phyloP scores from a whole-genome alignment of 1,140 invertebrate species.

The silkworm (Bombyx mori) region ASM3026992v2 NC_085117.1:15722501-15723000 shows the following conservation, averaged over 20 bases:
- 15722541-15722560: too few species aligned
- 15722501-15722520: too few species aligned
- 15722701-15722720: conserved; percentile 35
- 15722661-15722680: conserved; percentile 69
- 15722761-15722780: conserved; percentile 32
- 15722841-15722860: conserved; percentile 14
- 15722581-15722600: too few species aligned
- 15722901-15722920: too few species aligned
- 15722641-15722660: conserved; percentile 71
- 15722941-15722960: too few species aligned
- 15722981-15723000: too few species aligned
- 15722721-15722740: conserved; percentile 50
- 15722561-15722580: too few species aligned
- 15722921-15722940: too few species aligned
- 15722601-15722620: conserved; percentile 21
- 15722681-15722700: conserved; percentile 27
- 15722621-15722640: conserved; percentile 28
- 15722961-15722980: too few species aligned
- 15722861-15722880: too few species aligned
- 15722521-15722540: too few species aligned
- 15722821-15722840: conserved; percentile 30
- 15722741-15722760: conserved; percentile 36
- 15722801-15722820: conserved; percentile 39
- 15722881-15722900: too few species aligned
- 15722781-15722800: conserved; percentile 36